Conservation (phyloP, 2,113 vertebrate genomes). For the Candoia aspera region DNA sequence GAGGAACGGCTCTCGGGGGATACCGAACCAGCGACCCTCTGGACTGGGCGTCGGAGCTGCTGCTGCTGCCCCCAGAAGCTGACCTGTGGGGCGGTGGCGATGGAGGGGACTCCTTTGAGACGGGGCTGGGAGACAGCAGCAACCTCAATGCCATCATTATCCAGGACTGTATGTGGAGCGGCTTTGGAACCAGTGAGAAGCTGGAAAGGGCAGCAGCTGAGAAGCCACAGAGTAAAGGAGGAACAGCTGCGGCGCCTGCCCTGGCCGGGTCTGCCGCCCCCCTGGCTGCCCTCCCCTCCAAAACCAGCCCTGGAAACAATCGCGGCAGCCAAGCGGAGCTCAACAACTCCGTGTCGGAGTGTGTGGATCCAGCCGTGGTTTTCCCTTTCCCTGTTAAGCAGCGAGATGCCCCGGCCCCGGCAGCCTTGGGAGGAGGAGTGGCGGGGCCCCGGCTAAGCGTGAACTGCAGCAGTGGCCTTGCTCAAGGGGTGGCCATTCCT, state of each 20-base stretch:
- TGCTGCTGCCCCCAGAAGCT: slow-evolving; percentile 85
- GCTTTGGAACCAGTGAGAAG: slow-evolving; percentile 93
- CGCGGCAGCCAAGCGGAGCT: slow-evolving; percentile 66
- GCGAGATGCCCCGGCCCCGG: slow-evolving; percentile 63
- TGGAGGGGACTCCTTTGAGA: slow-evolving; percentile 73
- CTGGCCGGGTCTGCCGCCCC: slow-evolving; percentile 48
- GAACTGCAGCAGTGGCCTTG: not conserved
- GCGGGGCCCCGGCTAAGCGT: not conserved
- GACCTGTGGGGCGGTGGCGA: slow-evolving; percentile 79
- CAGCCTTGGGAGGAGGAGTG: slow-evolving; percentile 7
- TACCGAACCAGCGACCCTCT: slow-evolving; percentile 81
- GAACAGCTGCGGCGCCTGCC: slow-evolving; percentile 30
- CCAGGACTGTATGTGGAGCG: slow-evolving; percentile 99
- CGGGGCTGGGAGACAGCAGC: slow-evolving; percentile 78
- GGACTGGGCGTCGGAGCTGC: slow-evolving; percentile 94
- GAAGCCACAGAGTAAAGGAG: slow-evolving; percentile 85
- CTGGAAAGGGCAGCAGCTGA: slow-evolving; percentile 90
- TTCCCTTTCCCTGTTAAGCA: slow-evolving; percentile 91
- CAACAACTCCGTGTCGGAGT: slow-evolving; percentile 80
- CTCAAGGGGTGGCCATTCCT: slow-evolving; percentile 1
- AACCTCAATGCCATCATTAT: slow-evolving; percentile 93
- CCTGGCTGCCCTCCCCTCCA: slow-evolving; percentile 2
- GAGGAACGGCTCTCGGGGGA: slow-evolving; percentile 65
- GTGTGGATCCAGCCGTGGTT: slow-evolving; percentile 89
- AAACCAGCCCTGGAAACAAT: slow-evolving; percentile 20